Base-by-base conservation (phyloP, 2,113 vertebrate genomes). In the Gobius niger region DNA sequence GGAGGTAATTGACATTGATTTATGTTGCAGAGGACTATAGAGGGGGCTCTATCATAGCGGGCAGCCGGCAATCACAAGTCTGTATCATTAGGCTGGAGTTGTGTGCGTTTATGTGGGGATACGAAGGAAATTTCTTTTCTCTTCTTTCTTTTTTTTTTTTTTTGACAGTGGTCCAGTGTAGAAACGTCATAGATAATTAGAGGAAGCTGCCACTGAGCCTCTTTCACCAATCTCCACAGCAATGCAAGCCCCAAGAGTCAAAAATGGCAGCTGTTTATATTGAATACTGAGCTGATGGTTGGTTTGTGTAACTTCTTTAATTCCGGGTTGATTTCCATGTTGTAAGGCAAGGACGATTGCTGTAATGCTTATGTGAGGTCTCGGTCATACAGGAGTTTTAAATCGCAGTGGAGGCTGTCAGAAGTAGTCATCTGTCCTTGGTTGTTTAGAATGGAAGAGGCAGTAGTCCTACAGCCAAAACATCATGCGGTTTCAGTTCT, bases 1-100 rank as follows among this genome's bases (percentile, higher is more conserved):
- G 87, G 90, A 89, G 90, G 86, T 90, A 89, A 91, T 90, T 91
- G 90, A 91, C 90, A 90, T 91, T 91, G 90, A 91, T 91, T 89
- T 90, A 91, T 91, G 86, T 90, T 85, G 83, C 67, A 40, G 83
- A 87, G 82, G 81, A 82, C 86, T 77, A 81, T 86, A 85, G 86
- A 84, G 81, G 82, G 44, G 86, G 81, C 84, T 88, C 83, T 85
- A 87, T 82, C 90, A 90, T 88, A 86, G 86, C 83, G 83, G 88
- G 85, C 90, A 89, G 85, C 83, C 88, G 44, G 84, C 85, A 89
- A 91, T 90, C 88, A 89, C 85, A 87, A 85, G 80, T 81, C 72
- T 82, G 87, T 87, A 89, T 88, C 90, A 91, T 88, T 89, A 88
- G 77, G 77, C 73, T 68, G 63, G 46, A 47, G 52, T 72, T 68